A percentile compares a stretch with the other conserved stretches of the same genome.
These are phyloP conservation scores for Phrynocephalus guinanensis DNA, from an alignment of 2,797 vertebrate genomes.

Conservation along the genomic window DNA sequence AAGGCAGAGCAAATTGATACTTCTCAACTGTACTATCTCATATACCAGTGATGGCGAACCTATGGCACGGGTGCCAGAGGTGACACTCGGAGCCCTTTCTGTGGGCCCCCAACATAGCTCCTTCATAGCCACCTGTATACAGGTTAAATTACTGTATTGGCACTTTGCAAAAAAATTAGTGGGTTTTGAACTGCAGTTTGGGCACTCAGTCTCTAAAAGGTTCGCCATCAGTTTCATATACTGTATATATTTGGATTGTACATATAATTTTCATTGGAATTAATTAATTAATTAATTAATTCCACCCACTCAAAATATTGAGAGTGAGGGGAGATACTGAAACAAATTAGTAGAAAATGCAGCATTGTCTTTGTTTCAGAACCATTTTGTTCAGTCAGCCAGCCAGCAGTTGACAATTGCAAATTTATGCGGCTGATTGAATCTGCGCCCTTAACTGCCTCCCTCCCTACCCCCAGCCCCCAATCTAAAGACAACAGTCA, in stretches of 20 bases:
- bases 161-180: no score
- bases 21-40: background rate
- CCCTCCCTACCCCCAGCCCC: background rate
- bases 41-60: no score
- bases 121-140: no score
- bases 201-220: no score
- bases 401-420: conserved; percentile 20
- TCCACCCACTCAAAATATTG: background rate
- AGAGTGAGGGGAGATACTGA: no score
- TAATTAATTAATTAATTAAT: background rate
- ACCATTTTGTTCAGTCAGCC: background rate
- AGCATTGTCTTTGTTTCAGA: background rate
- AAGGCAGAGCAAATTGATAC: background rate
- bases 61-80: no score
- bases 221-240: no score
- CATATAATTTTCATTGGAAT: background rate
- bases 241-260: background rate
- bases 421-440: conserved; percentile 24
- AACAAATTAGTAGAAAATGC: background rate
- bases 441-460: conserved; percentile 43
- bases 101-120: no score
- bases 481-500: conserved; percentile 41
- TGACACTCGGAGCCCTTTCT: no score
- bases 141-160: no score
- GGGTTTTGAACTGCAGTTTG: no score